phyloP scores from a whole-genome alignment of 2,888 invertebrate genomes.

The Kryphioiulus occultus region DNA sequence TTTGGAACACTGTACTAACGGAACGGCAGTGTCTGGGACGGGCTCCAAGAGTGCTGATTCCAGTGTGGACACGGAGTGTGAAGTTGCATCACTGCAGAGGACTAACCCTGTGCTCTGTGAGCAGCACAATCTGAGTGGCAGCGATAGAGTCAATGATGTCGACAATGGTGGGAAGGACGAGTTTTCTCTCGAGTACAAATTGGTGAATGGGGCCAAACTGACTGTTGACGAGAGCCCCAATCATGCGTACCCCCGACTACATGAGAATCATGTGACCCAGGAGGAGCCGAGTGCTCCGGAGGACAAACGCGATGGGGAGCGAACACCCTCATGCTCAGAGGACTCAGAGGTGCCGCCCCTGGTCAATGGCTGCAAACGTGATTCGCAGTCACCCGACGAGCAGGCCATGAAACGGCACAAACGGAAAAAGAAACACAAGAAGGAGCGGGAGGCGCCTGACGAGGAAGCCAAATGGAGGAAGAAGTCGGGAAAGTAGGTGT shows the following conservation, averaged over 20 bases:
- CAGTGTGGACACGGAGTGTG: neutral
- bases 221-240: neutral
- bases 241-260: neutral
- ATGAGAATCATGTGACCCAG: neutral
- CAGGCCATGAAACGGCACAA: slow-evolving; percentile 40
- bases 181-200: slow-evolving; percentile 47
- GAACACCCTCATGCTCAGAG: neutral
- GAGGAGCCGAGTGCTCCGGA: neutral
- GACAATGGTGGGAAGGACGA: neutral
- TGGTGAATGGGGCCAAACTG: slow-evolving; percentile 42
- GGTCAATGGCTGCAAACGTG: slow-evolving; percentile 1
- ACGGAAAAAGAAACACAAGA: slow-evolving; percentile 46
- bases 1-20: neutral
- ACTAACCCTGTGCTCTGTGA: neutral
- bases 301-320: neutral
- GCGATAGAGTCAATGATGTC: neutral
- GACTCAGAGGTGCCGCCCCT: neutral
- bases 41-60: neutral
- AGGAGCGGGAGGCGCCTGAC: slow-evolving; percentile 1
- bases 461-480: slow-evolving; percentile 45
- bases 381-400: slow-evolving; percentile 39
- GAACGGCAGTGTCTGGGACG: neutral
- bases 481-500: slow-evolving; percentile 42
- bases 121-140: neutral
- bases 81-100: neutral